Conservation (phyloP, 2,888 invertebrate genomes). For the Formica aserva region DNA sequence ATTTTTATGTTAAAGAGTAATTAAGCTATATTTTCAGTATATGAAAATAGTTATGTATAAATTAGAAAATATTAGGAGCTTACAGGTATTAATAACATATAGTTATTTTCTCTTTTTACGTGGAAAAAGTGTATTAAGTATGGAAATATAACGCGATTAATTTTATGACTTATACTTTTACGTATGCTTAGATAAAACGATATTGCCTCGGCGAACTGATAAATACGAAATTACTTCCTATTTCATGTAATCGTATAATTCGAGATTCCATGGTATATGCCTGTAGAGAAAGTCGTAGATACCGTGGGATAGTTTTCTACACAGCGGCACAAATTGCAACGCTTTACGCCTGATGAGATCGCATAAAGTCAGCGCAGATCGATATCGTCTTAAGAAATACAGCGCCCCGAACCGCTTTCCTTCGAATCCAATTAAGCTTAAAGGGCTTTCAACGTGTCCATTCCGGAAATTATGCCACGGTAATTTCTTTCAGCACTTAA, state of each 20-base stretch:
- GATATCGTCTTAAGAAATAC: slow-evolving; percentile 60
- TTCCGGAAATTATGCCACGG: slow-evolving; percentile 58
- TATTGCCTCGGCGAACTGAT: neutral
- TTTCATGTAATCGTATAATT: slow-evolving; percentile 37
- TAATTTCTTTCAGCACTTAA: slow-evolving; percentile 60
- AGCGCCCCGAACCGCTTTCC: slow-evolving; percentile 45
- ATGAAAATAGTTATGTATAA: neutral
- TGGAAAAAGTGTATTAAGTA: neutral
- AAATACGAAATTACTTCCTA: slow-evolving; percentile 13
- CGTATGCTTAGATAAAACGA: neutral
- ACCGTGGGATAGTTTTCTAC: slow-evolving; percentile 45
- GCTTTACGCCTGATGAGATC: slow-evolving; percentile 62
- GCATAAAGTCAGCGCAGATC: slow-evolving; percentile 58
- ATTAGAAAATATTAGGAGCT: neutral
- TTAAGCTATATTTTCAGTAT: neutral
- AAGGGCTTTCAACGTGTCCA: slow-evolving; percentile 62
- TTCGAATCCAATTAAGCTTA: slow-evolving; percentile 69
- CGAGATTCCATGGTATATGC: neutral
- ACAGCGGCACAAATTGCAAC: slow-evolving; percentile 48
- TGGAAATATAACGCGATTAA: neutral
- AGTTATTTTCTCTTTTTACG: neutral
- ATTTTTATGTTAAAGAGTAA: neutral
- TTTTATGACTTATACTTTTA: neutral
- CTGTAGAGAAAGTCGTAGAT: slow-evolving; percentile 37
- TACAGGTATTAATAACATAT: neutral